Conservation (phyloP, 2,113 vertebrate genomes). For the Pituophis catenifer region DNA sequence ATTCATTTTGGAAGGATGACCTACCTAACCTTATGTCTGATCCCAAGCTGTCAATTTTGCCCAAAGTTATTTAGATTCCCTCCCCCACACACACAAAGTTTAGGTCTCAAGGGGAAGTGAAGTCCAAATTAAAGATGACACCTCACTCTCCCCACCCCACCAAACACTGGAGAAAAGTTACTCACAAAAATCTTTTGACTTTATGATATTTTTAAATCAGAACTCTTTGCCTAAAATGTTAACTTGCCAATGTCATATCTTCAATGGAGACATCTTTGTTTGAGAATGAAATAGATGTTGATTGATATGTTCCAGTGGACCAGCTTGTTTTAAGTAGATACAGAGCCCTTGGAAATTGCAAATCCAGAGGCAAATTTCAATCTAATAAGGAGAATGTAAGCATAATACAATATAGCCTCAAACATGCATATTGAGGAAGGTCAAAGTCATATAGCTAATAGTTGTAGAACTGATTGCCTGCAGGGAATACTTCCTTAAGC, state of each 20-base stretch:
- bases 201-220: neutral
- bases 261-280: neutral
- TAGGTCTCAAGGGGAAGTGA: neutral
- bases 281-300: neutral
- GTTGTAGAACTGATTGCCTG: neutral
- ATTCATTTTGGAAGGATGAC: neutral
- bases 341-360: neutral
- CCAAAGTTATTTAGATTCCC: neutral
- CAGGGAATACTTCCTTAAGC: neutral
- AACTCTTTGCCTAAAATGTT: neutral
- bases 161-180: neutral
- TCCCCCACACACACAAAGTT: too few relatives aligned
- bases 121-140: neutral
- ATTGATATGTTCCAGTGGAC: neutral
- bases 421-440: neutral
- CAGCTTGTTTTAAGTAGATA: neutral
- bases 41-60: neutral
- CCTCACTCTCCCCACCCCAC: neutral
- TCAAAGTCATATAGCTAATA: neutral
- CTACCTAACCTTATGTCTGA: neutral
- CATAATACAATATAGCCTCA: neutral
- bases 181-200: neutral
- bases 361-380: neutral
- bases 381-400: neutral
- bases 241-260: neutral